Conservation (phyloP, 1,140 invertebrate genomes). For the Drosophila guanche region DNA sequence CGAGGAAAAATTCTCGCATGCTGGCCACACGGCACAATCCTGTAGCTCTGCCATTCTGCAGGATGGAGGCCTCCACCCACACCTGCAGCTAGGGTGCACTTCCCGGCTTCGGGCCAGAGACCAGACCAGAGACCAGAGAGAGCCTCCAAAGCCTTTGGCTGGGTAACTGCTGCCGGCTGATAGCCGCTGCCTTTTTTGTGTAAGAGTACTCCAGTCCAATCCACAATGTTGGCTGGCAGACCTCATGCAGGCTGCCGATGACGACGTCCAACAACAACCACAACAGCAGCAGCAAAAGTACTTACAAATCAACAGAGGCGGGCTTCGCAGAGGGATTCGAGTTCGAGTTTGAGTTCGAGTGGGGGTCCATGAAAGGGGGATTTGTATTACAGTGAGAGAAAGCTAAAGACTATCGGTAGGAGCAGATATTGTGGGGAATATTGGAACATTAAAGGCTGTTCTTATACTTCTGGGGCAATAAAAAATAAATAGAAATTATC, state of each 20-base stretch:
- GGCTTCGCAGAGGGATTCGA: slow-evolving; percentile 5
- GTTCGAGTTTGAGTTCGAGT: too few species aligned
- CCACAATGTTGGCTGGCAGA: slow-evolving; percentile 70
- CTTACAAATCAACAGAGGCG: slow-evolving; percentile 59
- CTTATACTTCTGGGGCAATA: too few species aligned
- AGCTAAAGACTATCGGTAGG: not conserved
- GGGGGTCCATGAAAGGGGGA: not conserved
- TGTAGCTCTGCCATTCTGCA: slow-evolving; percentile 7
- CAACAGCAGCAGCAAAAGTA: slow-evolving; percentile 74
- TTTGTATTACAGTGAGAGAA: slow-evolving; percentile 23
- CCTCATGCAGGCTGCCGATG: slow-evolving; percentile 51
- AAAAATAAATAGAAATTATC: too few species aligned
- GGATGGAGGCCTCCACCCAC: slow-evolving; percentile 5
- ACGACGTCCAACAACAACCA: slow-evolving; percentile 20
- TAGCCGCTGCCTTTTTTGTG: slow-evolving; percentile 68
- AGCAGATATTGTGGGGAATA: too few species aligned
- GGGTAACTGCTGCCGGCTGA: slow-evolving; percentile 31
- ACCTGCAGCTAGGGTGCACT: slow-evolving; percentile 37
- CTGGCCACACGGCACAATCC: slow-evolving; percentile 16
- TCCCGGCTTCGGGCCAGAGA: slow-evolving; percentile 30
- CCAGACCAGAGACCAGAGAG: too few species aligned
- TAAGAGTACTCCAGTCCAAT: slow-evolving; percentile 59
- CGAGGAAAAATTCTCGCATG: slow-evolving; percentile 32
- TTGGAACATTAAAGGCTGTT: too few species aligned
- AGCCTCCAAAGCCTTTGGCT: slow-evolving; percentile 21